These are phyloP conservation scores for Recurvirostra avosetta DNA, from an alignment of 2,113 vertebrate species.

Conservation along the genomic window DNA sequence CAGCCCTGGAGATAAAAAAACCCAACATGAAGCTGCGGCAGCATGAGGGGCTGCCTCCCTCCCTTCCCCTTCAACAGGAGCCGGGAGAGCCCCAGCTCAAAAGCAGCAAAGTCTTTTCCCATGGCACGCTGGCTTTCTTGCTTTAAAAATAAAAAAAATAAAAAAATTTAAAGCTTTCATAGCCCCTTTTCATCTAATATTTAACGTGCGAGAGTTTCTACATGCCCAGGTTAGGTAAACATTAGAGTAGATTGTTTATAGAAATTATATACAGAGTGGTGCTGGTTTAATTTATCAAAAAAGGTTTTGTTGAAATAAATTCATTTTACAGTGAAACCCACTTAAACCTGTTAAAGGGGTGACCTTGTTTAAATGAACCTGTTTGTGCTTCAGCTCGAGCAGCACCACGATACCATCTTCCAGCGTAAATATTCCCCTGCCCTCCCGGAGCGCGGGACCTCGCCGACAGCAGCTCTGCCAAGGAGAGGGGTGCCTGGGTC, in stretches of 20 bases:
- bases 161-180: not conserved
- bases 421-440: not conserved
- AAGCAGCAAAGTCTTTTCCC: not conserved
- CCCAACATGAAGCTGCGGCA: accelerated
- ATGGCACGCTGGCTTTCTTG: not conserved
- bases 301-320: constrained; percentile 51
- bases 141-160: not conserved
- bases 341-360: constrained; percentile 11
- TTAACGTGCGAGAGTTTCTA: constrained; percentile 35
- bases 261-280: constrained; percentile 52
- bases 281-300: constrained; percentile 59
- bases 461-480: not conserved
- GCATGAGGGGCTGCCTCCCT: not conserved
- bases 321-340: constrained; percentile 35
- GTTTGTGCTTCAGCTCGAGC: not conserved
- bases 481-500: not conserved
- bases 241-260: constrained; percentile 50
- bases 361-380: not conserved
- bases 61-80: not conserved
- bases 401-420: not conserved
- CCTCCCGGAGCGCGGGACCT: accelerated
- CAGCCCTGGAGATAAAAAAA: not conserved
- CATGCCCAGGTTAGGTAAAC: constrained; percentile 54
- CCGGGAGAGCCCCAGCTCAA: not conserved
- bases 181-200: constrained; percentile 37